These are phyloP conservation scores for Oreochromis aureus DNA, from an alignment of 2,113 vertebrate genomes.

Conservation along the genomic window DNA sequence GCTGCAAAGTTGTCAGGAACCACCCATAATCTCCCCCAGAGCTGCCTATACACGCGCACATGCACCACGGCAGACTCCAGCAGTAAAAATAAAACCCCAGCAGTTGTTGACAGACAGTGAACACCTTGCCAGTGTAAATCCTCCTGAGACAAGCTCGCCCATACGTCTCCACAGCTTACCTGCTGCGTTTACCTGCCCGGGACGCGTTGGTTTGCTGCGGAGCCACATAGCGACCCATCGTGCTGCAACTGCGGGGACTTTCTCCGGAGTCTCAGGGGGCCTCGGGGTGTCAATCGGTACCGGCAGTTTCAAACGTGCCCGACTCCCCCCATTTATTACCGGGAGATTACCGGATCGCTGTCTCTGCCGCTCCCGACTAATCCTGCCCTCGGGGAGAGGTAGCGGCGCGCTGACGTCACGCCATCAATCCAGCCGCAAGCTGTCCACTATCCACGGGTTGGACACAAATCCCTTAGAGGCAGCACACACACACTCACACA, in stretches of 20 bases:
- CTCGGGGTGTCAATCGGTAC: constrained; percentile 7
- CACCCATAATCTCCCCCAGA: not conserved
- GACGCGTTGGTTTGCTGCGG: constrained; percentile 16
- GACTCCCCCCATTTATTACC: constrained; percentile 57
- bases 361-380: constrained; percentile 68
- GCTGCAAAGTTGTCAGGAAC: constrained; percentile 13
- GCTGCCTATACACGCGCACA: not conserved
- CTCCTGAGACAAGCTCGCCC: constrained; percentile 26
- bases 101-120: constrained; percentile 46
- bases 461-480: constrained; percentile 57
- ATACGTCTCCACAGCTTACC: constrained; percentile 42
- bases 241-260: not conserved
- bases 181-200: constrained; percentile 45
- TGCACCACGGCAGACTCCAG: not conserved
- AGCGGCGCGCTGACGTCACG: constrained; percentile 66
- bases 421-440: constrained; percentile 59
- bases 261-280: constrained; percentile 11
- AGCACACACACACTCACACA: not conserved
- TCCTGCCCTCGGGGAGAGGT: constrained; percentile 67
- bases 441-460: constrained; percentile 46
- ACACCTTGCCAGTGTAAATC: constrained; percentile 49
- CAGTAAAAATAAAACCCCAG: constrained; percentile 37
- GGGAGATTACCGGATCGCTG: constrained; percentile 70
- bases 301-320: constrained; percentile 43
- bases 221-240: constrained; percentile 21